Conservation (phyloP, 2,888 invertebrate genomes). For the Lacanobia wlatinum region DNA sequence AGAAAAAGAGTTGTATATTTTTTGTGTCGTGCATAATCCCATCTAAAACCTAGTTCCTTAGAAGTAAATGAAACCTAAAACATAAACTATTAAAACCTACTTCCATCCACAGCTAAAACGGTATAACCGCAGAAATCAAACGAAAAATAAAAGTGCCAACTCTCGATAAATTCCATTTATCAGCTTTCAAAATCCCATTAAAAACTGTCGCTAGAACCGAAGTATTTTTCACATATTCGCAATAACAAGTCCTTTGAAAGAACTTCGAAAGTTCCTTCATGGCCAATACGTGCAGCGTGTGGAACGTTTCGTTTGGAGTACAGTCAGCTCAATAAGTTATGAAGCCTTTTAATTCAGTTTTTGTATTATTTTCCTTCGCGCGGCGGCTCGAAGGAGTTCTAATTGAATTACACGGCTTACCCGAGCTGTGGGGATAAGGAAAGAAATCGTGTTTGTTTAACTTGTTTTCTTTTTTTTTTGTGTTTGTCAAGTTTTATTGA, state of each 20-base stretch:
- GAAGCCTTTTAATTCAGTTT: constrained; percentile 81
- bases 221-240: constrained; percentile 49
- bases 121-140: constrained; percentile 19
- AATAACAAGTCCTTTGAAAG: constrained; percentile 52
- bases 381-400: constrained; percentile 77
- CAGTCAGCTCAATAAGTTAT: constrained; percentile 70
- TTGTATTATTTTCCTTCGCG: constrained; percentile 75
- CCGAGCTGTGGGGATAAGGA: constrained; percentile 65
- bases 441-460: constrained; percentile 38
- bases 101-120: not conserved
- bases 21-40: not conserved
- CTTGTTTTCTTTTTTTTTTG: constrained; percentile 9
- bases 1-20: too few species aligned
- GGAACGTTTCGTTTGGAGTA: constrained; percentile 36
- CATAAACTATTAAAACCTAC: not conserved
- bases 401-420: constrained; percentile 85
- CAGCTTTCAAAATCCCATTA: constrained; percentile 55
- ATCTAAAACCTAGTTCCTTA: not conserved
- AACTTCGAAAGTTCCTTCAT: constrained; percentile 46
- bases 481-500: not conserved
- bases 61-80: not conserved
- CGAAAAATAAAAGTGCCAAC: constrained; percentile 23
- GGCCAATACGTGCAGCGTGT: constrained; percentile 47
- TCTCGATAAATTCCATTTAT: constrained; percentile 53
- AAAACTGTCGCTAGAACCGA: constrained; percentile 35